Base-by-base conservation (phyloP, 92 coral and sea anemone species). In the Porites evermanni region DNA sequence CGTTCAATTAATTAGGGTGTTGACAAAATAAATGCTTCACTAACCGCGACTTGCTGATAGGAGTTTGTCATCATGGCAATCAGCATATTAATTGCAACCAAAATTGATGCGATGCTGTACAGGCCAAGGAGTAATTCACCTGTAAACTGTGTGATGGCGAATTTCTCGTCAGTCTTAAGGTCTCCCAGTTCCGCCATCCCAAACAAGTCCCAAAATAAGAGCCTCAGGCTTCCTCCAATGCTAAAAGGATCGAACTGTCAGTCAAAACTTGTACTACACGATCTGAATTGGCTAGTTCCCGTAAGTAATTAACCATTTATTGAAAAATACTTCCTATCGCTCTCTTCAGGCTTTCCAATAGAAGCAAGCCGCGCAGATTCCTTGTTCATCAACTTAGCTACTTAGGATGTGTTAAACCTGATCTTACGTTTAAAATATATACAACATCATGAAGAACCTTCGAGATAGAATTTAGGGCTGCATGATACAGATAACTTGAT, bases 31-130 rank as follows among this genome's bases (percentile, higher is more conserved):
- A 38, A 38, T 38, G 47, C 47, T 38, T 38, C 47, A 56, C 95
- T 80, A 86, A 94, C 98, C 79, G 97, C 95, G 14, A 94, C 87
- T 75, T 90, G 87, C 24, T 94, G 95, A 80, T 76, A 95, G 0
- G 98, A 92, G 88, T 90, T 86, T 14, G 90, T 81, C 92, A 96
- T 91, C 98, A 96, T 96, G 0, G 98, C 98, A 17, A 96, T 96
- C 29, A 96, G 88, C 98, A 96, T 92, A 90, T 96, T 96, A 59
- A 96, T 91, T 13, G 94, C 89, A 11, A 96, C 88, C 88, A 96
- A 85, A 83, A 96, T 89, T 23, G 98, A 96, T 44, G 87, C 87
- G 69, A 94, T 88, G 53, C 88, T 83, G 89, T 86, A 96, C n/a
- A 90, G 53, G 1, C 93, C 98, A 51, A 96, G 92, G 69, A 94